phyloP scores from a whole-genome alignment of 2,888 invertebrate species.

The Idaea aversata region DNA sequence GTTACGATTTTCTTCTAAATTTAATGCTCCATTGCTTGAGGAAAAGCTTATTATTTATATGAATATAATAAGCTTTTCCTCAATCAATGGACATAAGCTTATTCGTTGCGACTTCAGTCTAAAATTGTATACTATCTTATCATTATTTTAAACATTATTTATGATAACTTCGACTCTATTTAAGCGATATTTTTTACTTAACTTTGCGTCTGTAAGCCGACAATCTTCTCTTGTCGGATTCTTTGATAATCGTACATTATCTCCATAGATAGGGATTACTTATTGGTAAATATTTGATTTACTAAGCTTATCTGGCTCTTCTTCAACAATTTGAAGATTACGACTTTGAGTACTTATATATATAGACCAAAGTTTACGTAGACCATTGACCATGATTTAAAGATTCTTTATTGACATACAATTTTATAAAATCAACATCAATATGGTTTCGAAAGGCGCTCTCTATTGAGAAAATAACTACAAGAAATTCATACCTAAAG shows the following conservation, averaged over 20 bases:
- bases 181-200: neutral
- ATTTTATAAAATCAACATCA: too few relatives aligned
- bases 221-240: neutral
- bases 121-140: neutral
- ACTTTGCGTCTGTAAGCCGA: neutral
- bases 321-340: constrained; percentile 8
- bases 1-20: neutral
- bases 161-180: neutral
- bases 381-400: neutral
- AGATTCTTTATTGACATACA: neutral
- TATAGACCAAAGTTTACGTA: neutral
- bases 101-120: neutral
- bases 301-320: constrained; percentile 6
- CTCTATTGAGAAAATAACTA: too few relatives aligned
- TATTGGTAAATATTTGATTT: constrained; percentile 7
- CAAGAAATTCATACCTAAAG: too few relatives aligned
- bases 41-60: too few relatives aligned
- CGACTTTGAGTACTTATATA: neutral
- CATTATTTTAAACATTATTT: neutral
- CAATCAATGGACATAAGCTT: neutral
- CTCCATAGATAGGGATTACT: neutral
- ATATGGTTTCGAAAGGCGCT: too few relatives aligned
- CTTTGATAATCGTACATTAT: neutral
- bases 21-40: neutral
- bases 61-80: neutral